Base-by-base conservation (phyloP, 2,797 vertebrate genomes). In the Prunella strophiata region DNA sequence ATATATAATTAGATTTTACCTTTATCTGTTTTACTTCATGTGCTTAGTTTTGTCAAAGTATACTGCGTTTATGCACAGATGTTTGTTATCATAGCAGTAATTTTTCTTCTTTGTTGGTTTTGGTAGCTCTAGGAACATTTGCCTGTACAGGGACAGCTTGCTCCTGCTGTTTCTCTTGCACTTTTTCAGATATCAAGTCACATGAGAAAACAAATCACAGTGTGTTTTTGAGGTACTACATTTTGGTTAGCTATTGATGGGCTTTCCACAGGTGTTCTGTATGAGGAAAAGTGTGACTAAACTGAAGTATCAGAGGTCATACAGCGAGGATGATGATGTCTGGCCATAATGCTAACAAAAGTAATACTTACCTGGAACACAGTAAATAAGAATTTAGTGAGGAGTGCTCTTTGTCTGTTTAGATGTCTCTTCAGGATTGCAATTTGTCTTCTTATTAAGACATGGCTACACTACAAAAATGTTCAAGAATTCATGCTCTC, bases 21-120 rank as follows among this genome's bases (percentile, higher is more conserved):
- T 89, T 74, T 61, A 34, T 84, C 51, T 45, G 21, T 55, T 93
- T 88, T 78, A 68, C 42, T 70, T 85, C 32, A 32, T 48, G 32
- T 30, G 19, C 61, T 59, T 86, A 51, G 36, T 93, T 93, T 91
- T 61, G 47, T 74, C 42, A 71, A 71, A 91, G 14, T 20, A 13
- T 45, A 18, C 32, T 75, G 59, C 32, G 8, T 80, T 72, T 92
- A 42, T 62, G 91, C 51, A 38, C 61, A 90, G 65, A 16, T 87
- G 57, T 94, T 87, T 70, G 40, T 95, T 90, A 81, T 58, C 10
- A 5, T 73, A 63, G 45, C 42, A 67, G 22, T 81, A 67, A 47
- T 85, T 90, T 84, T 94, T 88, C 47, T 84, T 87, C 45, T 91
- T 93, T 36, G 6, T 70, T 74, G 34, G 21, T 96, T 93, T 95